These are phyloP conservation scores for Reinhardtius hippoglossoides DNA, from an alignment of 2,113 vertebrate genomes.

Conservation along the genomic window DNA sequence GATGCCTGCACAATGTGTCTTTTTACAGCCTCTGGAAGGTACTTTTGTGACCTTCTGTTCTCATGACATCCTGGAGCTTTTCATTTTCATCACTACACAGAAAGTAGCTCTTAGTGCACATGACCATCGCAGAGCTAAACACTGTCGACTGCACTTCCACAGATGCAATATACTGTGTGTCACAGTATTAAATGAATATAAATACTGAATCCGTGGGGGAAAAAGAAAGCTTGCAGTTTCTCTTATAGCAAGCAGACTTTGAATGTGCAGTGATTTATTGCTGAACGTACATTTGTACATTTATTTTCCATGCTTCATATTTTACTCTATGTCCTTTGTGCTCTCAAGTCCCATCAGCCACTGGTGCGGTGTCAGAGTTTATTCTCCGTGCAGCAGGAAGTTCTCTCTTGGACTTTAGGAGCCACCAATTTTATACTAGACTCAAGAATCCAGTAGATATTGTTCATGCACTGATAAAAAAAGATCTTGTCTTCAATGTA, in stretches of 20 bases:
- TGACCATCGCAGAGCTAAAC: background rate
- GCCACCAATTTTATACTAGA: background rate
- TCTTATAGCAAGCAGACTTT: background rate
- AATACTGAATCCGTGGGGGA: background rate
- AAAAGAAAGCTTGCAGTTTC: background rate
- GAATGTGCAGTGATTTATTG: background rate
- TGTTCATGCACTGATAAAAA: background rate
- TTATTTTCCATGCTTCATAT: constrained; percentile 12
- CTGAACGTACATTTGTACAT: background rate
- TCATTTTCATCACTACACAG: no score
- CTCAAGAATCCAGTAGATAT: background rate
- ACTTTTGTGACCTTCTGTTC: no score
- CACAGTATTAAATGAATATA: background rate
- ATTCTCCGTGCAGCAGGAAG: background rate
- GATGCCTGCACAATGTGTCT: no score
- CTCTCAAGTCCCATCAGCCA: background rate
- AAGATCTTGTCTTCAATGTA: background rate
- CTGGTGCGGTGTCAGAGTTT: background rate
- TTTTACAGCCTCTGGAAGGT: no score
- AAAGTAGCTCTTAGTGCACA: background rate
- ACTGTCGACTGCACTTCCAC: background rate
- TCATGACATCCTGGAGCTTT: no score
- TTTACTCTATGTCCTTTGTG: constrained; percentile 4
- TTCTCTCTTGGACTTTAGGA: background rate
- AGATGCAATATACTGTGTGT: background rate